These are phyloP conservation scores for Hydrotaea cyrtoneurina DNA, from an alignment of 2,888 invertebrate genomes.

Conservation along the genomic window DNA sequence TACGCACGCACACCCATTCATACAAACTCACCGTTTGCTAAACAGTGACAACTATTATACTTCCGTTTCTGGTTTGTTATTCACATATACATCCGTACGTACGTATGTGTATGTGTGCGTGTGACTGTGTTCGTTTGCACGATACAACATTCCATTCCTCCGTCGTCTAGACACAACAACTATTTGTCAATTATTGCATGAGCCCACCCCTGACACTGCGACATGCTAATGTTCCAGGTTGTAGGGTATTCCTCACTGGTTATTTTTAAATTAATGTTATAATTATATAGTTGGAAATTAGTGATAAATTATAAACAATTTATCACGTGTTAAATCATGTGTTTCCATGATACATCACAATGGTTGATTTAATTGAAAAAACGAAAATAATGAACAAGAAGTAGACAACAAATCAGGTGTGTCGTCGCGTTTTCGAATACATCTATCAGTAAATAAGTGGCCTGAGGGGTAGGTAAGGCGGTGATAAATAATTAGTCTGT, in stretches of 20 bases:
- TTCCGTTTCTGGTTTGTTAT: slow-evolving; percentile 37
- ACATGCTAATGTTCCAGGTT: background rate
- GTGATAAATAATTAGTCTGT: slow-evolving; percentile 16
- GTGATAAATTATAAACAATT: slow-evolving; percentile 57
- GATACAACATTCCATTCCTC: slow-evolving; percentile 6
- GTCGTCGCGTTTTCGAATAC: slow-evolving; percentile 45
- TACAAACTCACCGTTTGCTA: background rate
- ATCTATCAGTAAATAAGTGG: slow-evolving; percentile 27
- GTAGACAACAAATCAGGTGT: slow-evolving; percentile 49
- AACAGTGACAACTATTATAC: slow-evolving; percentile 45
- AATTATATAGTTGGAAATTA: slow-evolving; percentile 50
- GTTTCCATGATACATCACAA: slow-evolving; percentile 3
- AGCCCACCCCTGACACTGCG: background rate
- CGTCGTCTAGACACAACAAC: slow-evolving; percentile 33
- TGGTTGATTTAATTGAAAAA: slow-evolving; percentile 14
- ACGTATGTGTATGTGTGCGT: background rate
- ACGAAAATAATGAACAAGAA: background rate
- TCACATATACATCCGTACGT: background rate
- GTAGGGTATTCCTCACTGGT: background rate
- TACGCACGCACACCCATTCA: background rate
- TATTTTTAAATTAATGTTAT: slow-evolving; percentile 44
- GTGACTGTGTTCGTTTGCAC: background rate
- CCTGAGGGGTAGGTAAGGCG: too few species aligned
- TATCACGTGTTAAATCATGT: slow-evolving; percentile 49
- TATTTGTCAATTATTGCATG: slow-evolving; percentile 32